phyloP scores from a whole-genome alignment of 2,797 vertebrate species.

The Mallotus villosus region DNA sequence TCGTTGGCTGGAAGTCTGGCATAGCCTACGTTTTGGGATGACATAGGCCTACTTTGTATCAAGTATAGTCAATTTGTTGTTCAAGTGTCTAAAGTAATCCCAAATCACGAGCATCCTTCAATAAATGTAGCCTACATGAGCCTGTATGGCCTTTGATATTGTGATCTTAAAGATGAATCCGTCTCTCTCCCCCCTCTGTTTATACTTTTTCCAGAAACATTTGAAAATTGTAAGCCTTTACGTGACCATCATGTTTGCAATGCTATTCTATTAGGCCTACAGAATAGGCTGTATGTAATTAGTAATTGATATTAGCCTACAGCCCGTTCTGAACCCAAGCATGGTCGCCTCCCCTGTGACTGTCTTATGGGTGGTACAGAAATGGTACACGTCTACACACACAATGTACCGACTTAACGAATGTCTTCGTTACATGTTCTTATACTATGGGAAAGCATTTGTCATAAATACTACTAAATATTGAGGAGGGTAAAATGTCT shows the following conservation, averaged over 20 bases:
- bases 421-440: conserved; percentile 65
- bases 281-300: not conserved
- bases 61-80: not conserved
- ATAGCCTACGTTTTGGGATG: not conserved
- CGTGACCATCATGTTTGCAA: conserved; percentile 15
- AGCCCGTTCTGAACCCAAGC: too few species aligned
- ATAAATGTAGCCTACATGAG: not conserved
- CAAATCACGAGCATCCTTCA: too few species aligned
- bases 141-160: not conserved
- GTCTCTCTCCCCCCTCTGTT: too few species aligned
- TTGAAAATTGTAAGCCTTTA: not conserved
- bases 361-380: conserved; percentile 44
- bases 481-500: conserved; percentile 69
- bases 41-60: not conserved
- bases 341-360: conserved; percentile 23
- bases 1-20: not conserved
- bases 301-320: too few species aligned
- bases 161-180: not conserved
- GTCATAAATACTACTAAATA: conserved; percentile 59
- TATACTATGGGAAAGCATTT: conserved; percentile 59
- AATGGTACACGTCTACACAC: conserved; percentile 27
- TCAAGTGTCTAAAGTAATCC: not conserved
- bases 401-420: conserved; percentile 47
- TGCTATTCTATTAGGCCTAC: conserved; percentile 24
- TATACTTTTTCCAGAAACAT: not conserved